These are phyloP conservation scores for Yponomeuta evonymella DNA, from an alignment of 2,888 invertebrate genomes.

Conservation along the genomic window DNA sequence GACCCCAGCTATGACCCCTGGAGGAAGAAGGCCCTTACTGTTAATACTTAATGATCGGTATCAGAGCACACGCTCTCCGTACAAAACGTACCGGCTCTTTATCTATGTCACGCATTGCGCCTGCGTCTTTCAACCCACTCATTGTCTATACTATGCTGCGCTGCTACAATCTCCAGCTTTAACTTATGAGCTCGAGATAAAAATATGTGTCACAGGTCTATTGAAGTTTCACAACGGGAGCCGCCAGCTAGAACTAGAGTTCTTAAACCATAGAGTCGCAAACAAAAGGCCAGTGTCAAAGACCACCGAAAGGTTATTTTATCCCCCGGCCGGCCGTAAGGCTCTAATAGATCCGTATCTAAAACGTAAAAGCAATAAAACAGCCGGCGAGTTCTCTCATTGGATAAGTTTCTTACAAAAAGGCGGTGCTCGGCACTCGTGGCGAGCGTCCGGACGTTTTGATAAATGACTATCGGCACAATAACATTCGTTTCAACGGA, in stretches of 20 bases:
- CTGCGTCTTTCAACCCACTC: constrained; percentile 36
- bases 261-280: constrained; percentile 15
- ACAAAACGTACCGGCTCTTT: constrained; percentile 48
- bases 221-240: background rate
- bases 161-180: constrained; percentile 25
- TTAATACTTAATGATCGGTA: constrained; percentile 50
- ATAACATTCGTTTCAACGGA: constrained; percentile 54
- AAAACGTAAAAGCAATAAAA: constrained; percentile 47
- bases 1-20: constrained; percentile 57
- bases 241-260: background rate
- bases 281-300: constrained; percentile 38
- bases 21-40: constrained; percentile 62
- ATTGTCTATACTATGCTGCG: constrained; percentile 27
- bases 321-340: constrained; percentile 36
- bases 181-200: background rate
- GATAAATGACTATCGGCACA: constrained; percentile 65
- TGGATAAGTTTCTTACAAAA: constrained; percentile 39
- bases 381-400: constrained; percentile 34
- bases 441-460: constrained; percentile 48
- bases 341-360: constrained; percentile 46
- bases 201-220: background rate
- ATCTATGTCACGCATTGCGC: constrained; percentile 57
- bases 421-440: constrained; percentile 26
- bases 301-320: constrained; percentile 35
- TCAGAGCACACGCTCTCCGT: constrained; percentile 37